Base-by-base conservation (phyloP, 2,797 vertebrate genomes). In the Zalophus californianus region DNA sequence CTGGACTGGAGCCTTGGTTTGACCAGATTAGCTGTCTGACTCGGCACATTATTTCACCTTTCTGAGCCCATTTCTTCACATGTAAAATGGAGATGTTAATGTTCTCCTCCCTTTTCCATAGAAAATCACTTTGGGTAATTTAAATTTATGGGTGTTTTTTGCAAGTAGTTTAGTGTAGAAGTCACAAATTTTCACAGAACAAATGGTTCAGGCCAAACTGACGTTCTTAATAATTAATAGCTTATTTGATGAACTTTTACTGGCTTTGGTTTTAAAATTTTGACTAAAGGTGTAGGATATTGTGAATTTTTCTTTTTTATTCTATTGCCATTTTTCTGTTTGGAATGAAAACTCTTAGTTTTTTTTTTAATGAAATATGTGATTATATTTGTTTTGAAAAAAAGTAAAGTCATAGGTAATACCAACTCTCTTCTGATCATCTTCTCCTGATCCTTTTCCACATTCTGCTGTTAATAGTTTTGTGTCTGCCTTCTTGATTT, bases 191-290 rank as follows among this genome's bases (percentile, higher is more conserved):
- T 29, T 21, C 16, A 82, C 41, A 75, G 70, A 66, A 56, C 32
- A 79, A 52, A 72, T 89, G 56, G 38, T 48, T 66, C 64, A 27
- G 58, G 50, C 18, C 50, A 62, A 20, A 60, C 41, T 86, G 58
- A 73, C 38, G 72, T 64, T 56, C 25, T 97, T 91, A 82, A 54
- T 86, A 23, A 77, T 48, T 87, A 72, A 27, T 78, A 64, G 54
- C 29, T 48, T 77, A 25, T 86, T 70, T 88, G 66, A 60, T 12
- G 44, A 32, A 32, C 66, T 84, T 41, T 75, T 50, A 32, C 25
- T 80, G 79, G 56, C 56, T 91, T 85, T 66, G 35, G 18, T 58
- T 79, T 86, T 92, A 89, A 86, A 92, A 73, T 96, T 64, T 85
- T 88, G 70, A 56, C 16, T 35, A n/a, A 21, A 73, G 5, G 35